Percentiles rank a stretch among this genome's conserved stretches.
Evolutionary conservation across 2,113 vertebrate genomes (phyloP).

Genomic region (Murina feae): DNA sequence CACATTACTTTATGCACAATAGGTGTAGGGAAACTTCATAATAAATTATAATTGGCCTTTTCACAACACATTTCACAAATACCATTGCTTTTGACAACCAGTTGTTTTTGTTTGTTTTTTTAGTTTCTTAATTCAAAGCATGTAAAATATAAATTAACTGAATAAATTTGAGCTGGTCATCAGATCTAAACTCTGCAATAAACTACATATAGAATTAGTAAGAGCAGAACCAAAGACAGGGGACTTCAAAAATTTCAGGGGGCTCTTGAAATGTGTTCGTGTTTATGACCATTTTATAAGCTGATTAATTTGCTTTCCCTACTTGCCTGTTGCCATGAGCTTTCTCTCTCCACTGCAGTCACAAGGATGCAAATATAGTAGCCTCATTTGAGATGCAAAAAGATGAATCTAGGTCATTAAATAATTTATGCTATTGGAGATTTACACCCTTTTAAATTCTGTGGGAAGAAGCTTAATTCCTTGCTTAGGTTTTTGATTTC

Average conservation of each 20-base stretch:
- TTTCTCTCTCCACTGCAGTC: not conserved
- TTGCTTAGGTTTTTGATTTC: not conserved
- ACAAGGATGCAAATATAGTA: slow-evolving; percentile 9
- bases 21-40: not conserved
- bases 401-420: slow-evolving; percentile 54
- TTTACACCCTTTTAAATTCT: slow-evolving; percentile 37
- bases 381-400: slow-evolving; percentile 47
- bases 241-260: not conserved
- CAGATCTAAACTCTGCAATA: not conserved
- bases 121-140: not conserved
- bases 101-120: not conserved
- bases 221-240: not conserved
- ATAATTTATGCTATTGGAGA: slow-evolving; percentile 41
- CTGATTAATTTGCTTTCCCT: slow-evolving; percentile 24
- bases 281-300: slow-evolving; percentile 45
- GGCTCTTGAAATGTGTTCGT: not conserved
- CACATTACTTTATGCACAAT: not conserved
- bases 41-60: slow-evolving; percentile 27
- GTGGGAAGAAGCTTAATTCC: not conserved
- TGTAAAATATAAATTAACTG: not conserved
- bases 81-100: not conserved
- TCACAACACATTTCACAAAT: not conserved
- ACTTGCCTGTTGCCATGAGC: slow-evolving; percentile 7
- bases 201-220: not conserved
- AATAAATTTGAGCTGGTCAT: not conserved